phyloP scores from a whole-genome alignment of 2,113 vertebrate genomes.

The Elgaria multicarinata region DNA sequence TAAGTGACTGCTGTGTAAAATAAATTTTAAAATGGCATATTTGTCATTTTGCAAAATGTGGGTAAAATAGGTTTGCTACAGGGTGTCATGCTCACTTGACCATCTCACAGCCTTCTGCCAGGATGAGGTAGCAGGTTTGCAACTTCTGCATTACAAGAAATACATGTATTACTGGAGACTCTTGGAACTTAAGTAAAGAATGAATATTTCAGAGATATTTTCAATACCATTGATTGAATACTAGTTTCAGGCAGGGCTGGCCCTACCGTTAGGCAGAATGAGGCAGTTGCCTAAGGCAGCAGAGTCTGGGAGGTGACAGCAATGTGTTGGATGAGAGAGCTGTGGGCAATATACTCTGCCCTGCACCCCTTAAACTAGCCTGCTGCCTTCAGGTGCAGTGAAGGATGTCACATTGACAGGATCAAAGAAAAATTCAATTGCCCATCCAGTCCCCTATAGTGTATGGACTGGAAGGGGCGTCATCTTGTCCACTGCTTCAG shows the following conservation, averaged over 20 bases:
- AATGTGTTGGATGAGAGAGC: no score
- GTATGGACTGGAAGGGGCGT: no score
- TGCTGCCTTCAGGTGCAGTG: no score
- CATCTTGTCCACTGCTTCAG: no score
- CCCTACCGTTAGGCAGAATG: no score
- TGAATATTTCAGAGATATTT: conserved; percentile 13
- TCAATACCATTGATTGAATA: not conserved
- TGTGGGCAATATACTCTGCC: no score
- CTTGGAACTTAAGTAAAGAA: conserved; percentile 25
- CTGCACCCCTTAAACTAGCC: no score
- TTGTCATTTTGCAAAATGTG: not conserved
- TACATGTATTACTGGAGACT: conserved; percentile 1
- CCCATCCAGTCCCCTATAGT: no score
- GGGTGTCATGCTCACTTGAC: not conserved
- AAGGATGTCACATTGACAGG: no score
- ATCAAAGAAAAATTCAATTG: no score
- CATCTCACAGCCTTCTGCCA: not conserved
- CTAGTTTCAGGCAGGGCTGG: not conserved
- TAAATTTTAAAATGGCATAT: not conserved
- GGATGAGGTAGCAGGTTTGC: not conserved
- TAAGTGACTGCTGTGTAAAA: not conserved
- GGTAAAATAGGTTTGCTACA: not conserved
- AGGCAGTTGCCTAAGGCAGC: no score
- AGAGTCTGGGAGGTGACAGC: no score
- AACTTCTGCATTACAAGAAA: conserved; percentile 1